These are phyloP conservation scores for Himalopsyche phryganea DNA, from an alignment of 1,140 invertebrate genomes.

Conservation along the genomic window DNA sequence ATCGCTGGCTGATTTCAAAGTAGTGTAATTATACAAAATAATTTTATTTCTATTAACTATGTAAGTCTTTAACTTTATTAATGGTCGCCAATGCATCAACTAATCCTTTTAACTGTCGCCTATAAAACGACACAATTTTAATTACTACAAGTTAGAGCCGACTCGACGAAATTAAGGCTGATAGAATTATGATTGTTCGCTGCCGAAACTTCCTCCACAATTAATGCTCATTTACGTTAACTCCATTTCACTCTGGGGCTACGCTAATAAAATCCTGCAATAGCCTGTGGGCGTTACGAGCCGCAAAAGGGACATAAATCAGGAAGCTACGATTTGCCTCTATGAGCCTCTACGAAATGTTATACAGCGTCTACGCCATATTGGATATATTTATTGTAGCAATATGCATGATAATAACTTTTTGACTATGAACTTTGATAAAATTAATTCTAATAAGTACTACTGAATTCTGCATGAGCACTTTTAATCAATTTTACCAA, in stretches of 20 bases:
- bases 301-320: conserved; percentile 24
- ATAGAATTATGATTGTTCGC: conserved; percentile 20
- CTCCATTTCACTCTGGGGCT: conserved; percentile 9
- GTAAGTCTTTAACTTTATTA: too few species aligned
- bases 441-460: too few species aligned
- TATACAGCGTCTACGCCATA: not conserved
- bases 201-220: conserved; percentile 12
- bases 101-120: too few species aligned
- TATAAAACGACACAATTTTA: not conserved
- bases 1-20: too few species aligned
- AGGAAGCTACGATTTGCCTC: not conserved
- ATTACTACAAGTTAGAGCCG: not conserved
- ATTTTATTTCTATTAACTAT: too few species aligned
- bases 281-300: conserved; percentile 14
- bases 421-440: too few species aligned
- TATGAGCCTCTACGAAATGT: not conserved
- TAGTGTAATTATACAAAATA: too few species aligned
- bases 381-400: conserved; percentile 5
- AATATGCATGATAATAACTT: not conserved
- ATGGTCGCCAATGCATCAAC: too few species aligned
- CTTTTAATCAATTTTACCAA: too few species aligned
- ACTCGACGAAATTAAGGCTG: not conserved
- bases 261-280: conserved; percentile 29
- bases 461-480: too few species aligned
- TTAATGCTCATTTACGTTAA: conserved; percentile 19